Evolutionary conservation across 2,113 vertebrate genomes (phyloP).

Genomic region (Hyaena hyaena): DNA sequence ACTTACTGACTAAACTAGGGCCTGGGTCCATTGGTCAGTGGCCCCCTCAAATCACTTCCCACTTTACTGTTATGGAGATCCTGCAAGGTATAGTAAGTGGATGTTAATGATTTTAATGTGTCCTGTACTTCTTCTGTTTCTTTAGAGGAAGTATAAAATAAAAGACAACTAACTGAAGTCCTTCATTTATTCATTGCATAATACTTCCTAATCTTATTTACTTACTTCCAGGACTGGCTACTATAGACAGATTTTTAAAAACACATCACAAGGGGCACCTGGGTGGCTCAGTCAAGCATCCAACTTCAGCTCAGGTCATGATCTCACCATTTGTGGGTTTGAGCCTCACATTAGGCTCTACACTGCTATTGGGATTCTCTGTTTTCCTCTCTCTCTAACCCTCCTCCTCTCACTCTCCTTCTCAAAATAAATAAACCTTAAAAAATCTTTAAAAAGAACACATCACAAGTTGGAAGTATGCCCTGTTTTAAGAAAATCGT

Average conservation of each 20-base stretch:
- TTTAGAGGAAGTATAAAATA: not conserved
- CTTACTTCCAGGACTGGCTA: not conserved
- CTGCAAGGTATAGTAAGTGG: not conserved
- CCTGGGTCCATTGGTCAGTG: not conserved
- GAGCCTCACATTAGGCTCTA: no score
- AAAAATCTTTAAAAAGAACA: not conserved
- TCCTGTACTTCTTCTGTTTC: not conserved
- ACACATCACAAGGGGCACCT: not conserved
- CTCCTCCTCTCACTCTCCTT: no score
- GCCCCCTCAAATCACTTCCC: not conserved
- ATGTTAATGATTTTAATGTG: not conserved
- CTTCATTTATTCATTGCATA: not conserved
- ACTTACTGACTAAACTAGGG: not conserved
- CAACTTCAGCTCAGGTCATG: no score
- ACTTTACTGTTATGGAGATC: not conserved
- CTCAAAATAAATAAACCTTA: no score
- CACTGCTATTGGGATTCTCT: no score
- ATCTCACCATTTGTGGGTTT: no score
- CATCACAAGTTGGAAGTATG: not conserved
- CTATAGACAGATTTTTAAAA: not conserved
- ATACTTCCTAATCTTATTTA: slow-evolving; percentile 14
- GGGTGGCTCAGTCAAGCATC: no score
- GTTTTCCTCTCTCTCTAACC: no score
- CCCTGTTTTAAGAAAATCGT: not conserved
- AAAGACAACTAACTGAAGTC: not conserved